Conservation (phyloP, 2,888 invertebrate species). For the Perdita meconis region DNA sequence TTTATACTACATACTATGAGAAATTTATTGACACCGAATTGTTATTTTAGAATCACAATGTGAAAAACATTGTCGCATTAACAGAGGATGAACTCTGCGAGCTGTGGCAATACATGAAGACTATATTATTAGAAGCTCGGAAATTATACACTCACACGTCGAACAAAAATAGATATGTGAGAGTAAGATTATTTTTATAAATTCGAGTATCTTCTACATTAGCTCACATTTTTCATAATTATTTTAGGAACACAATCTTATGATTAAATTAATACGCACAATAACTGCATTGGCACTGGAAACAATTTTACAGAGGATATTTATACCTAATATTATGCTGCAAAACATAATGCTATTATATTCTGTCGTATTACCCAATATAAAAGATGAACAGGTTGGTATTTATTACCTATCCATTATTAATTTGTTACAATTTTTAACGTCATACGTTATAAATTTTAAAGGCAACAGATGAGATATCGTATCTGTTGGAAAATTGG, state of each 20-base stretch:
- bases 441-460: slow-evolving; percentile 4
- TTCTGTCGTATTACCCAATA: slow-evolving; percentile 49
- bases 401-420: too few species aligned
- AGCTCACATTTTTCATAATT: neutral
- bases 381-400: slow-evolving; percentile 60
- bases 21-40: slow-evolving; percentile 3
- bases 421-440: neutral
- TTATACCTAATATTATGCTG: slow-evolving; percentile 60
- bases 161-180: slow-evolving; percentile 12
- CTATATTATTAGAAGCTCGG: slow-evolving; percentile 47
- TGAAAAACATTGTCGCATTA: slow-evolving; percentile 47
- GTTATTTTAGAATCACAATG: slow-evolving; percentile 52
- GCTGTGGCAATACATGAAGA: slow-evolving; percentile 56
- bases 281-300: slow-evolving; percentile 53
- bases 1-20: neutral
- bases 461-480: slow-evolving; percentile 66
- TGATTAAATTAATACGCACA: slow-evolving; percentile 42
- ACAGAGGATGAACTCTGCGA: slow-evolving; percentile 61
- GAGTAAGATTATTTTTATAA: slow-evolving; percentile 12
- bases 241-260: slow-evolving; percentile 44
- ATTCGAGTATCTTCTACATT: neutral
- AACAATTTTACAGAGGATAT: slow-evolving; percentile 50
- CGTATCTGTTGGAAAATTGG: slow-evolving; percentile 67
- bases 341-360: slow-evolving; percentile 60
- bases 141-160: slow-evolving; percentile 33